Percentiles rank a stretch among this genome's conserved stretches.
Conservation (phyloP, 2,113 vertebrate species). For the Stomatorhinus ivindoensis region DNA sequence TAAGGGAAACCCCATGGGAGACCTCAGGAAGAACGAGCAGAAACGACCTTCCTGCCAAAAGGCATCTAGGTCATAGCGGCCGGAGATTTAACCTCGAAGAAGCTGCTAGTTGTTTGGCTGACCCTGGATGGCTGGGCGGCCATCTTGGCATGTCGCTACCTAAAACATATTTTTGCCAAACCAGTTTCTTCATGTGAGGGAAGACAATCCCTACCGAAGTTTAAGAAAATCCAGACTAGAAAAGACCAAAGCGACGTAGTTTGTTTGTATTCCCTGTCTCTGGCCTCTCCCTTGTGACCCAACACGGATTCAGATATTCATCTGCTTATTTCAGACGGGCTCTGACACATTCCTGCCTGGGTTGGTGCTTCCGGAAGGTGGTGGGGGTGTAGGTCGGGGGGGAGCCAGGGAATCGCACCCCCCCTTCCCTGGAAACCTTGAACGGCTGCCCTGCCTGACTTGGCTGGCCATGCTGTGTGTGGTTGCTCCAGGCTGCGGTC, state of each 20-base stretch:
- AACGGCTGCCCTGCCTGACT: neutral
- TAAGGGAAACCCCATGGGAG: neutral
- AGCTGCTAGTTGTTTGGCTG: constrained; percentile 11
- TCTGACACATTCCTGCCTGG: neutral
- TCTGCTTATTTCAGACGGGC: constrained; percentile 18
- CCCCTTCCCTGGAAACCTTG: neutral
- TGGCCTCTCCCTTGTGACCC: neutral
- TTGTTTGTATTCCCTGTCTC: neutral
- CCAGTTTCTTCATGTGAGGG: neutral
- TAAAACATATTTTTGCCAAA: constrained; percentile 1
- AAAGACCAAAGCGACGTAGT: neutral
- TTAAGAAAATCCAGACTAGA: constrained; percentile 12
- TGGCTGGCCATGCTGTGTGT: neutral
- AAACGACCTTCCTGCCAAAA: constrained; percentile 32
- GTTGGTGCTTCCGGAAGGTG: neutral
- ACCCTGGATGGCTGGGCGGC: neutral
- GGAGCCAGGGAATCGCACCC: neutral
- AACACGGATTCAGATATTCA: neutral
- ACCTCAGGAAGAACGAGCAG: constrained; percentile 36
- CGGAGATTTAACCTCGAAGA: constrained; percentile 14
- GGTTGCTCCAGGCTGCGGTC: neutral
- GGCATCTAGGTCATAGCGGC: neutral
- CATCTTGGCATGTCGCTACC: constrained; percentile 13
- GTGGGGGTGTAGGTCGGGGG: neutral
- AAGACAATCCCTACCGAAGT: neutral